phyloP scores from a whole-genome alignment of 2,797 vertebrate species.

The Hydrolagus colliei region DNA sequence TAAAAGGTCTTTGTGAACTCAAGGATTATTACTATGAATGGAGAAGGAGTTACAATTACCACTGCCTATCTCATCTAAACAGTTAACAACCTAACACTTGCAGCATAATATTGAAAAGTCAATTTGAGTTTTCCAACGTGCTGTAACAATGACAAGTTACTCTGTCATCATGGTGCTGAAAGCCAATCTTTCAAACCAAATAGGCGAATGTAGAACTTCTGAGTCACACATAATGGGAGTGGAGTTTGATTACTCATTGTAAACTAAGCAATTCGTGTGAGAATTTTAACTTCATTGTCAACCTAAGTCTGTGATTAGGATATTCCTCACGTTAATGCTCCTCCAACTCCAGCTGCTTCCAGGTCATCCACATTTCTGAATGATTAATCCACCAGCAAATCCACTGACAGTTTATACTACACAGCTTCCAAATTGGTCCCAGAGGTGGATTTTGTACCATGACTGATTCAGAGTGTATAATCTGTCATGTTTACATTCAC shows the following conservation, averaged over 20 bases:
- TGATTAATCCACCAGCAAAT: slow-evolving; percentile 1
- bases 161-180: slow-evolving; percentile 3
- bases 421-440: slow-evolving; percentile 21
- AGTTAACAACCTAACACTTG: no score
- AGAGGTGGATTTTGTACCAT: slow-evolving; percentile 12
- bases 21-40: no score
- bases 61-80: no score
- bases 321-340: slow-evolving; percentile 19
- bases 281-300: slow-evolving; percentile 11
- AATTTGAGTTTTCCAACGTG: background rate
- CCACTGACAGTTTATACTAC: slow-evolving; percentile 19
- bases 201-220: background rate
- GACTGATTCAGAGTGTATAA: background rate
- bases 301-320: slow-evolving; percentile 3
- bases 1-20: no score
- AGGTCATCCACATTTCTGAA: slow-evolving; percentile 25
- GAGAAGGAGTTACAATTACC: no score
- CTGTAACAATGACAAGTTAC: slow-evolving; percentile 8
- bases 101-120: background rate
- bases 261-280: background rate
- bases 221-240: slow-evolving; percentile 9
- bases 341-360: slow-evolving; percentile 8
- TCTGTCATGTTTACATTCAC: slow-evolving; percentile 30
- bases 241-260: background rate
- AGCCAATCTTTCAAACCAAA: slow-evolving; percentile 4